phyloP scores from a whole-genome alignment of 2,888 invertebrate genomes.

The Clunio marinus region DNA sequence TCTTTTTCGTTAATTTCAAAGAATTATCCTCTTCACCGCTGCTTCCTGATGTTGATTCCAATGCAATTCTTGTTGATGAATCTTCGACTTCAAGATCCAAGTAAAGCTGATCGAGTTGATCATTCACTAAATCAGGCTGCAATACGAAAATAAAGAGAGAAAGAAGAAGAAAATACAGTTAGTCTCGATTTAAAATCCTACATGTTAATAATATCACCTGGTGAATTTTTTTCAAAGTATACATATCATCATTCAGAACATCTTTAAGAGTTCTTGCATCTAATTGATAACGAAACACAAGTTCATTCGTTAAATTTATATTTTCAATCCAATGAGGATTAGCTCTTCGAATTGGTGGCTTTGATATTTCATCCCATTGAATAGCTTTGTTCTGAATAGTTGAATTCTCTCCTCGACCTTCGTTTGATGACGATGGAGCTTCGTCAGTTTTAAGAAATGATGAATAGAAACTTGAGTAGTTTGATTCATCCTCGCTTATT shows the following conservation, averaged over 20 bases:
- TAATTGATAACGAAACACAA: constrained; percentile 60
- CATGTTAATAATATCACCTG: constrained; percentile 49
- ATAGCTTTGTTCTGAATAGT: neutral
- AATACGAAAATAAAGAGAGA: constrained; percentile 41
- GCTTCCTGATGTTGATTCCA: constrained; percentile 54
- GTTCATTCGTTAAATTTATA: constrained; percentile 56
- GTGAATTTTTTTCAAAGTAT: constrained; percentile 53
- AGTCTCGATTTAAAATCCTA: neutral
- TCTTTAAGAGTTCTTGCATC: constrained; percentile 54
- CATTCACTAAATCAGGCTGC: constrained; percentile 59
- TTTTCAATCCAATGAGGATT: constrained; percentile 60
- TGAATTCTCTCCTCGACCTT: constrained; percentile 40
- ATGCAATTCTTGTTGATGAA: constrained; percentile 53
- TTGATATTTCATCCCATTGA: neutral
- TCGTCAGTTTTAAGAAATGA: constrained; percentile 66
- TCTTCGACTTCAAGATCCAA: constrained; percentile 56
- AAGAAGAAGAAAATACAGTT: too few species aligned
- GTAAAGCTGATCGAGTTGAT: constrained; percentile 60
- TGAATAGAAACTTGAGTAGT: constrained; percentile 66
- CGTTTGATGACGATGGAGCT: constrained; percentile 45
- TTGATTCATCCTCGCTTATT: constrained; percentile 57
- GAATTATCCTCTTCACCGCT: constrained; percentile 43
- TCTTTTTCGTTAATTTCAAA: constrained; percentile 46
- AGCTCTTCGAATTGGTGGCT: constrained; percentile 43
- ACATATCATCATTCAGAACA: constrained; percentile 57